Evolutionary conservation across 1,140 invertebrate genomes (phyloP).

Genomic region (Sipha flava): DNA sequence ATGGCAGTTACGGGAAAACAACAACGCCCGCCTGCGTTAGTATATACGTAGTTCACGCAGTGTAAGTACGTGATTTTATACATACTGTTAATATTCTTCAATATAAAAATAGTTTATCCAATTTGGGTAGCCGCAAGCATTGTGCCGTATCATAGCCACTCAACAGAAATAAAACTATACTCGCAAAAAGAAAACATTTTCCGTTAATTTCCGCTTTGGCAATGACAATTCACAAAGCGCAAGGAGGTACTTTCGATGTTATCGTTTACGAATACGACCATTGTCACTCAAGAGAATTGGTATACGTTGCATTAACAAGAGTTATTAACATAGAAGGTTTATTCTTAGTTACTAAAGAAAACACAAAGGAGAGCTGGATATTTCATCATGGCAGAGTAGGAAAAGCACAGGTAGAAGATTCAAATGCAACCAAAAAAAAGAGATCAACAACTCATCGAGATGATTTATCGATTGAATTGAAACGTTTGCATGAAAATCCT

Average conservation of each 20-base stretch:
- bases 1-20: no score
- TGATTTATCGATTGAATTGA: constrained; percentile 1
- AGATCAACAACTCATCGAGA: constrained; percentile 24
- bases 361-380: not conserved
- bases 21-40: no score
- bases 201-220: constrained; percentile 39
- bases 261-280: constrained; percentile 38
- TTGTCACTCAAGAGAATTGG: constrained; percentile 32
- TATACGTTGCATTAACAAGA: constrained; percentile 38
- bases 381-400: not conserved
- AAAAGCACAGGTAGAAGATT: not conserved
- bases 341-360: constrained; percentile 25
- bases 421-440: not conserved
- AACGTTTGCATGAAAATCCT: not conserved
- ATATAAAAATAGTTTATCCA: no score
- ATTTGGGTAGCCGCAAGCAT: no score
- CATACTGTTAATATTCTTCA: no score
- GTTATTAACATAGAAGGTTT: constrained; percentile 37
- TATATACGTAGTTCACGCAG: no score
- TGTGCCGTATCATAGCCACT: no score
- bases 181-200: constrained; percentile 38
- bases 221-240: constrained; percentile 39
- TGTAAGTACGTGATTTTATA: no score
- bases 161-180: not conserved
- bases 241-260: constrained; percentile 38